A percentile compares a stretch with the other conserved stretches of the same genome.
Conservation (phyloP, 2,113 vertebrate genomes). For the Ophiodon elongatus region DNA sequence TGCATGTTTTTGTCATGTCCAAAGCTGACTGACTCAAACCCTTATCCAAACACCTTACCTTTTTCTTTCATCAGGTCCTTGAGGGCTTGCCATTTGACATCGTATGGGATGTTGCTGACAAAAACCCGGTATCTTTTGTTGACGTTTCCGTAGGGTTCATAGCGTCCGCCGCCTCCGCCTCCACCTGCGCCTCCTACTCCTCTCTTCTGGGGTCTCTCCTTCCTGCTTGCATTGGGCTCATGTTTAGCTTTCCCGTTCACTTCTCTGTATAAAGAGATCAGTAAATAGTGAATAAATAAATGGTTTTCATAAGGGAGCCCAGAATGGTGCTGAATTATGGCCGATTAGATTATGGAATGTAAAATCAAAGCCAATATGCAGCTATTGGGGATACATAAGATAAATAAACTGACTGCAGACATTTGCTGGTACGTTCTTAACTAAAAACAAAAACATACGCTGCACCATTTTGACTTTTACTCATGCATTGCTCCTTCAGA, state of each 20-base stretch:
- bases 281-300: neutral
- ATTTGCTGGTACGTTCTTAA: neutral
- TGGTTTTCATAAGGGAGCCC: neutral
- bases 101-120: constrained; percentile 98
- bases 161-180: constrained; percentile 90
- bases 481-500: neutral
- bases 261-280: constrained; percentile 78
- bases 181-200: constrained; percentile 88
- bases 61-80: constrained; percentile 99
- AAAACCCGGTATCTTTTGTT: constrained; percentile 94
- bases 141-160: constrained; percentile 92
- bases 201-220: constrained; percentile 93
- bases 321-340: neutral
- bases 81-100: constrained; percentile 98
- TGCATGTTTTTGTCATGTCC: constrained; percentile 6
- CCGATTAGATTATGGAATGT: neutral
- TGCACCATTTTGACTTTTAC: neutral
- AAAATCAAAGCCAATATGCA: neutral
- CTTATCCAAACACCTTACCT: constrained; percentile 86
- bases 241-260: constrained; percentile 85
- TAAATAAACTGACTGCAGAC: neutral
- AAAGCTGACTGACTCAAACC: neutral
- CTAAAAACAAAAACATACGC: neutral
- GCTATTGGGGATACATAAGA: neutral
- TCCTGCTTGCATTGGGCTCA: constrained; percentile 89